phyloP scores from a whole-genome alignment of 2,888 invertebrate genomes.

The Noctua fimbriata region DNA sequence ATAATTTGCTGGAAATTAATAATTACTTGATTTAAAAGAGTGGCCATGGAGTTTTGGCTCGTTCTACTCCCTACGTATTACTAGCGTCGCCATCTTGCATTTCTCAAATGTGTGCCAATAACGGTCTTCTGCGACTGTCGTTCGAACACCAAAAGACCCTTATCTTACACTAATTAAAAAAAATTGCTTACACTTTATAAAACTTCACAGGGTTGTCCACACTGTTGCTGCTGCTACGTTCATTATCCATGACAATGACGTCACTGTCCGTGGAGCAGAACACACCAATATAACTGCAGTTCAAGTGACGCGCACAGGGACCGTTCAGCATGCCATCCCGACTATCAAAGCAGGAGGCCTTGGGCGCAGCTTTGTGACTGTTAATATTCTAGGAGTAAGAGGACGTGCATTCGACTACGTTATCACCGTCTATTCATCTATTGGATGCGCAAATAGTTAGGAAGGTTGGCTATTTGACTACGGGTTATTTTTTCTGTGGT shows the following conservation, averaged over 20 bases:
- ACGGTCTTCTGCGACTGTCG: not conserved
- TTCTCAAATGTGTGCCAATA: not conserved
- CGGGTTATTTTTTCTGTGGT: not conserved
- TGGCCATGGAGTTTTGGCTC: too few species aligned
- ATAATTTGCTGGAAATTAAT: too few species aligned
- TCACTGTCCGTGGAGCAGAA: not conserved
- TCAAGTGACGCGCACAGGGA: not conserved
- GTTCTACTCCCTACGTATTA: not conserved
- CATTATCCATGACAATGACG: slow-evolving; percentile 14
- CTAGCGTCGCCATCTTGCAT: not conserved
- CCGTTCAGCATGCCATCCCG: slow-evolving; percentile 14
- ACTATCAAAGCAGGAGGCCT: slow-evolving; percentile 22
- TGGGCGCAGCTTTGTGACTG: slow-evolving; percentile 6
- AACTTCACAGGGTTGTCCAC: slow-evolving; percentile 4
- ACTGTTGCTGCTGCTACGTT: slow-evolving; percentile 13
- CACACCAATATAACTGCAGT: slow-evolving; percentile 26
- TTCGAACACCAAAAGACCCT: not conserved
- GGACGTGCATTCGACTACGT: slow-evolving; percentile 15
- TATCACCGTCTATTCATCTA: not conserved
- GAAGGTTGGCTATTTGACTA: fast-evolving
- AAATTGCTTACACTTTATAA: not conserved
- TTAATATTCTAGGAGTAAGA: slow-evolving; percentile 19
- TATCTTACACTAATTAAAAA: not conserved
- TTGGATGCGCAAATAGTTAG: slow-evolving; percentile 24
- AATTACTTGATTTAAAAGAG: too few species aligned